Evolutionary conservation across 1,140 invertebrate genomes (phyloP), one percentile per base, ranked within the genome.

Genomic region (Ectropis grisescens): DNA sequence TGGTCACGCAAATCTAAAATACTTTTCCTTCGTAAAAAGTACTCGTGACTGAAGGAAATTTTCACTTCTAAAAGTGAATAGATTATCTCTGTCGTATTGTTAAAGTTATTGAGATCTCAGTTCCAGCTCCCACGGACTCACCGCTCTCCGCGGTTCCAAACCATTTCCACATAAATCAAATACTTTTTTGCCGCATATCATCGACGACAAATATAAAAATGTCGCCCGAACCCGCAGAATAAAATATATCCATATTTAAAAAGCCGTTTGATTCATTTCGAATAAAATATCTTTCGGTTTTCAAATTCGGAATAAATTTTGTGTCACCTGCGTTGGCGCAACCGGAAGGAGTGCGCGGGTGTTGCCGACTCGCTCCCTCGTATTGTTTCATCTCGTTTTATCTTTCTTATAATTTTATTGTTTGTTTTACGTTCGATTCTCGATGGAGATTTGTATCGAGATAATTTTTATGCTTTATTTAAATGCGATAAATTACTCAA

Each of bases 271-370:
- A 68, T 67, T 70, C 59, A 60, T 70, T 59, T 58, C 69, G 55
- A 55, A 75, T 75, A 67, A 74, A 67, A 74, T 75, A 75, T 71
- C 58, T 62, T 61, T 68, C 62, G 74, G 55, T 72, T 79, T 74
- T 76, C 65, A 76, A 76, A 74, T 76, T 74, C 62, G 55, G 74
- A 79, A 79, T 79, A 79, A 79, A 79, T 79, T 79, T 76, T 41
- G 58, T 76, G 74, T 79, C 74, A 79, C 74, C 74, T 79, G 74
- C 74, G 62, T 56, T 51, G 30, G 55, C 58, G 68, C 67, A 64
- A 64, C 74, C 74, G 74, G 74, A 79, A 79, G 70, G 71, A 72
- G 56, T 57, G 49, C 49, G 34, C 30, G 29, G 15, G 28, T 16
- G 4, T 15, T 32, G 16, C 28, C 35, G 22, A 71, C 65, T 49